A percentile compares a stretch with the other conserved stretches of the same genome.
Conservation (phyloP, 2,888 invertebrate genomes). For the Agrochola litura region DNA sequence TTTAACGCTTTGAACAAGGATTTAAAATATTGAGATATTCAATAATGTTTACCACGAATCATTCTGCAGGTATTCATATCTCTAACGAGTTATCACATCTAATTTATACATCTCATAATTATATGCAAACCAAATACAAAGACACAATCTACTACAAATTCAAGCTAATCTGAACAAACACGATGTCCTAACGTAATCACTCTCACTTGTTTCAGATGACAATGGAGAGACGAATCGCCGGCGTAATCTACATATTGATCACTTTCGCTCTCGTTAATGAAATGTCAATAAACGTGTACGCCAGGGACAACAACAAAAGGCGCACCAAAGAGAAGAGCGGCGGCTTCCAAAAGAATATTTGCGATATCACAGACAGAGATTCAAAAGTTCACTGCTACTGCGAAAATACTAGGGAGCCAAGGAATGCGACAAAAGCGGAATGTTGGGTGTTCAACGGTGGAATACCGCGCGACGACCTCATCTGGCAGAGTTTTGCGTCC, state of each 20-base stretch:
- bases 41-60: neutral
- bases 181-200: slow-evolving; percentile 64
- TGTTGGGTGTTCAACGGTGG: slow-evolving; percentile 94
- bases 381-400: slow-evolving; percentile 93
- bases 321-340: slow-evolving; percentile 87
- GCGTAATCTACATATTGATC: slow-evolving; percentile 85
- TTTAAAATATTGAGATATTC: slow-evolving; percentile 4
- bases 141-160: slow-evolving; percentile 47
- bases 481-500: slow-evolving; percentile 94
- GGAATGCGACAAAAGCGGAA: slow-evolving; percentile 93
- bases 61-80: too few species aligned
- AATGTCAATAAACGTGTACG: slow-evolving; percentile 87
- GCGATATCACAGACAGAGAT: slow-evolving; percentile 89
- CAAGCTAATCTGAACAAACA: slow-evolving; percentile 63
- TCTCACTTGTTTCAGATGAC: slow-evolving; percentile 86
- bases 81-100: neutral
- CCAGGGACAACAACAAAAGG: slow-evolving; percentile 85
- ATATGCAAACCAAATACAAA: slow-evolving; percentile 39
- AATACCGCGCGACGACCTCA: slow-evolving; percentile 92
- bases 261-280: slow-evolving; percentile 86
- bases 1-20: neutral
- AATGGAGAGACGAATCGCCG: slow-evolving; percentile 85
- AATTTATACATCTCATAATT: neutral
- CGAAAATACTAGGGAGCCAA: slow-evolving; percentile 88
- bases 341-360: slow-evolving; percentile 90